Conservation (phyloP, 2,113 vertebrate species). For the Entelurus aequoreus region DNA sequence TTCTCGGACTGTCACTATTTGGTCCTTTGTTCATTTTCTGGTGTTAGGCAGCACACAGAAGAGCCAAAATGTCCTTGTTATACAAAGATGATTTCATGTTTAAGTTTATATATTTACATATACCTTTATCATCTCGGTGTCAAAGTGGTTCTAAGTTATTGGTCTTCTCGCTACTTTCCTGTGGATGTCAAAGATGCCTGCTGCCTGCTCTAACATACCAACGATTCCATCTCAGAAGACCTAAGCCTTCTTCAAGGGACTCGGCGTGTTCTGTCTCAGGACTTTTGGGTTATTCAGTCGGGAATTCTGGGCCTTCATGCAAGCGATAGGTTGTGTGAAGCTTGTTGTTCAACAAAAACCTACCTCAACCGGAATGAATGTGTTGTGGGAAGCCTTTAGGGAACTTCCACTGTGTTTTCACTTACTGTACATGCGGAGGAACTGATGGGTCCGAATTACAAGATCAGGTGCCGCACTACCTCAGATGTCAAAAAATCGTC, state of each 20-base stretch:
- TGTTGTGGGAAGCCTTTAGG: slow-evolving; percentile 78
- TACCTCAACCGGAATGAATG: slow-evolving; percentile 99
- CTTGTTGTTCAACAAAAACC: slow-evolving; percentile 79
- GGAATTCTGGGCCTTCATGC: slow-evolving; percentile 70
- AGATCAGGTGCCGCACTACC: slow-evolving; percentile 83
- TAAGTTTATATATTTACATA: slow-evolving; percentile 44
- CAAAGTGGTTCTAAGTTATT: slow-evolving; percentile 60
- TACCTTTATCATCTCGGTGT: slow-evolving; percentile 53
- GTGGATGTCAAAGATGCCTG: slow-evolving; percentile 58
- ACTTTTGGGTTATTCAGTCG: slow-evolving; percentile 61
- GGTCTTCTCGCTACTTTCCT: slow-evolving; percentile 48
- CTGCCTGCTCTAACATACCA: slow-evolving; percentile 65
- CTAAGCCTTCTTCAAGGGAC: slow-evolving; percentile 69
- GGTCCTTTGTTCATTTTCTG: slow-evolving; percentile 43
- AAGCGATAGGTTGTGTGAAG: slow-evolving; percentile 74
- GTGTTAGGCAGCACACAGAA: slow-evolving; percentile 58
- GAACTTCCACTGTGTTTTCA: slow-evolving; percentile 75
- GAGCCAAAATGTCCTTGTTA: slow-evolving; percentile 56
- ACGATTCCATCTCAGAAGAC: slow-evolving; percentile 65
- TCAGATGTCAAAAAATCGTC: slow-evolving; percentile 79
- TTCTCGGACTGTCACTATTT: slow-evolving; percentile 30
- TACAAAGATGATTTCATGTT: slow-evolving; percentile 52
- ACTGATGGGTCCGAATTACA: slow-evolving; percentile 68
- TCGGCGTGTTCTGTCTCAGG: slow-evolving; percentile 82
- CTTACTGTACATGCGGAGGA: slow-evolving; percentile 61